Conservation (phyloP, 1,140 invertebrate genomes). For the Pseudomyrmex concolor region DNA sequence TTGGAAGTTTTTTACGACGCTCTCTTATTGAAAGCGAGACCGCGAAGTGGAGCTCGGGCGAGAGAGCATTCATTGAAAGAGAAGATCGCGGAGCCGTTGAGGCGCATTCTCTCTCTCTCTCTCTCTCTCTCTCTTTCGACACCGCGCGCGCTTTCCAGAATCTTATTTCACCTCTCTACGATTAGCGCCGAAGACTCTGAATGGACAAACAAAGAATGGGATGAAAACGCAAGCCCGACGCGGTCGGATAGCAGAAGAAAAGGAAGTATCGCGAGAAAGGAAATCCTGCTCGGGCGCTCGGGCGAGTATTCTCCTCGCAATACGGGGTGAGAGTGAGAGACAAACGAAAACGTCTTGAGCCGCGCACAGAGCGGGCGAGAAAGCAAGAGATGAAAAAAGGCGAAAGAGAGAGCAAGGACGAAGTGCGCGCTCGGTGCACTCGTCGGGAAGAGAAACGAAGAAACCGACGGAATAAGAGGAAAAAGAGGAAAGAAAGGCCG, state of each 20-base stretch:
- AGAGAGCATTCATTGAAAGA: conserved; percentile 73
- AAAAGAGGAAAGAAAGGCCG: conserved; percentile 44
- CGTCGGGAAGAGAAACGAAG: background rate
- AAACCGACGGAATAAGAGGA: background rate
- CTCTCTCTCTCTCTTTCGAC: conserved; percentile 1
- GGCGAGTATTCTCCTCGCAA: conserved; percentile 25
- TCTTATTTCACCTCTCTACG: conserved; percentile 62
- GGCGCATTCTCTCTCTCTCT: conserved; percentile 23
- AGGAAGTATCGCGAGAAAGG: conserved; percentile 22
- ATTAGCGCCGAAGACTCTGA: conserved; percentile 59
- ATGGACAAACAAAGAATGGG: conserved; percentile 44
- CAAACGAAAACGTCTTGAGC: conserved; percentile 53
- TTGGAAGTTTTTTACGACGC: conserved; percentile 79
- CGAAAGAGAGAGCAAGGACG: background rate
- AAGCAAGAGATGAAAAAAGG: conserved; percentile 29
- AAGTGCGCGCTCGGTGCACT: background rate
- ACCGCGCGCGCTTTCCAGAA: conserved; percentile 23
- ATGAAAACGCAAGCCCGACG: conserved; percentile 7
- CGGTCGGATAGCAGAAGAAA: conserved; percentile 26
- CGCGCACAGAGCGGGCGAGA: conserved; percentile 23
- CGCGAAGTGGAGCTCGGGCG: conserved; percentile 56
- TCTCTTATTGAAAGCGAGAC: conserved; percentile 78
- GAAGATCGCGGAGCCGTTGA: conserved; percentile 53
- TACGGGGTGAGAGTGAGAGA: conserved; percentile 11
- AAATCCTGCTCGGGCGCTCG: conserved; percentile 15